Evolutionary conservation across 2,113 vertebrate genomes (phyloP).

Genomic region (Acanthochromis polyacanthus): DNA sequence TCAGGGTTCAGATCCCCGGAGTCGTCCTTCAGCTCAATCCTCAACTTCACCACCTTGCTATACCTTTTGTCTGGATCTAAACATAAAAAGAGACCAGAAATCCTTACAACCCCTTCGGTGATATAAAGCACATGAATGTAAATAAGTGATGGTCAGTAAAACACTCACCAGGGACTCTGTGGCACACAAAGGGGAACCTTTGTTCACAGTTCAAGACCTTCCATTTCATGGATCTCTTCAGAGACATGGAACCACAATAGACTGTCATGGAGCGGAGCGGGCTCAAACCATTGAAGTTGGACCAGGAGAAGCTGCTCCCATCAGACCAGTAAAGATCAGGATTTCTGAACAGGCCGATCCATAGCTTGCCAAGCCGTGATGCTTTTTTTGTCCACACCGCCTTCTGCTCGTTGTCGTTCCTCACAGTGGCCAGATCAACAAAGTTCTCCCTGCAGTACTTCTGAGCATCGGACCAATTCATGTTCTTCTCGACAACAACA

Average conservation of each 20-base stretch:
- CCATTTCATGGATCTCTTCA: too few species aligned
- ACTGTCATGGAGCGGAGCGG: neutral
- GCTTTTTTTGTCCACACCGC: too few species aligned
- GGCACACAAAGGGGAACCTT: too few species aligned
- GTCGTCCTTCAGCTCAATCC: neutral
- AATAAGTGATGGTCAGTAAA: too few species aligned
- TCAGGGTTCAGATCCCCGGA: constrained; percentile 19
- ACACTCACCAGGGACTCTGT: too few species aligned
- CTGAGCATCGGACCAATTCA: constrained; percentile 14
- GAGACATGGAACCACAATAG: neutral
- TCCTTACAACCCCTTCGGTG: too few species aligned
- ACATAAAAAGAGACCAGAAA: too few species aligned
- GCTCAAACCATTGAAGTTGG: accelerated
- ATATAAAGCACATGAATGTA: too few species aligned
- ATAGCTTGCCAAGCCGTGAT: too few species aligned
- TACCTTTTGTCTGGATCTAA: neutral
- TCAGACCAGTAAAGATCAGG: constrained; percentile 10
- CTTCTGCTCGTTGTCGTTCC: too few species aligned
- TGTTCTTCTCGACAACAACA: accelerated
- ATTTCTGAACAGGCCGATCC: too few species aligned
- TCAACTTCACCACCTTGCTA: constrained; percentile 20
- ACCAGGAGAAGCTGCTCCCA: neutral
- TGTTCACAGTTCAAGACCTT: too few species aligned
- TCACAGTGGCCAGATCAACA: constrained; percentile 18
- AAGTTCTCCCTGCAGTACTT: constrained; percentile 4